Evolutionary conservation across 2,797 vertebrate species (phyloP), one percentile per base, ranked within the genome.

Genomic region (Phataginus tricuspis): DNA sequence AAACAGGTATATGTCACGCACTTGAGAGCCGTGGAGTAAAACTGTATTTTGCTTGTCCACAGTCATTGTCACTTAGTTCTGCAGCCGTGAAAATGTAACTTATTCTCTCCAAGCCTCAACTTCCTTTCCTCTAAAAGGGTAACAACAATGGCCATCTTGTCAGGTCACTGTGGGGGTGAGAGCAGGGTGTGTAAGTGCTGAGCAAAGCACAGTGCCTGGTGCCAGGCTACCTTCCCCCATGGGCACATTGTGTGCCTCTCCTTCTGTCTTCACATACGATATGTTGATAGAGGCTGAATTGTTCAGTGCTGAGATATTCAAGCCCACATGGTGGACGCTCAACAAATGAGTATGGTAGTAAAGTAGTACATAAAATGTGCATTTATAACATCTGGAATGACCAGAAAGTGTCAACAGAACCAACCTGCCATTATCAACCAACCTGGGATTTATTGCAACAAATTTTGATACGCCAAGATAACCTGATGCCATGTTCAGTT

Each of bases 401-500:
- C 37, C 15, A 91, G 34, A 74, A 86, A 49, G 23, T 49, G 31
- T 86, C 80, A 75, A 3, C 21, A 96, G 53, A 90, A 69, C 16
- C 59, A 83, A 75, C 8, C 1, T 75, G 16, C 59, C 9, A 29
- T 66, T 85, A 90, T 72, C 64, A 74, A 66, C 39, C 39, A 39
- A 39, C 39, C 97, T 96, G 77, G 94, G 72, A 92, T 84, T 98
- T 96, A 64, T 45, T 53, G 92, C 64, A 96, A 83, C 72, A 55
- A 45, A 12, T 86, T 97, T 96, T 90, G 78, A 27, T 83, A 88
- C 92, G 90, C 96, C 97, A 97, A 98, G 92, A 97, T 92, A 78
- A 96, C 92, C 91, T 7, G 68, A 93, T 97, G 93, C 96, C 5
- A 34, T 92, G 97, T 86, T 97, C 80, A 87, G 11, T 25, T 45